These are phyloP conservation scores for Dicrurus megarhynchus DNA, from an alignment of 2,113 vertebrate species.

Conservation along the genomic window DNA sequence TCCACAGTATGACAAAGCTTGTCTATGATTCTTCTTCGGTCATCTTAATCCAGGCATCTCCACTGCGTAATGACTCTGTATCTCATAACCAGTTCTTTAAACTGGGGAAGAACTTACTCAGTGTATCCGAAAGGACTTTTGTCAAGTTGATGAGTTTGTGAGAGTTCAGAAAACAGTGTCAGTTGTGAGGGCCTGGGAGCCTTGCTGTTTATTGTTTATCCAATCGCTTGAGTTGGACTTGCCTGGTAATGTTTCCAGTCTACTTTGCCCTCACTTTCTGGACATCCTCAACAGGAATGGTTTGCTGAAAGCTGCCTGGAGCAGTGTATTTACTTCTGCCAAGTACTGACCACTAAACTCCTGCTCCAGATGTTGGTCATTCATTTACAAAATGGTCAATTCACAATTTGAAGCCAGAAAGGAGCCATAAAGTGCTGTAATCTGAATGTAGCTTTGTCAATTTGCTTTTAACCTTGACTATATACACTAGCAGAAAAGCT, in stretches of 20 bases:
- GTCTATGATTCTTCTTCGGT: rapidly evolving
- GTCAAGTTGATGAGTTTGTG: background rate
- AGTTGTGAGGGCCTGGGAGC: background rate
- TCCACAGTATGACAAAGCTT: background rate
- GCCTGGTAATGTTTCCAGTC: background rate
- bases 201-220: background rate
- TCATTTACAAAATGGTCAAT: background rate
- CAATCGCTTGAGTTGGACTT: background rate
- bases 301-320: background rate
- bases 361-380: background rate
- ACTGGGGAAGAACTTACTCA: background rate
- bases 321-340: background rate
- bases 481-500: background rate
- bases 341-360: background rate
- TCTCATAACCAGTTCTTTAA: background rate
- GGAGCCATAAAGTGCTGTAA: background rate
- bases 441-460: background rate
- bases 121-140: background rate
- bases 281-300: background rate
- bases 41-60: background rate
- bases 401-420: background rate
- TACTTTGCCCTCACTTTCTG: background rate
- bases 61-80: background rate
- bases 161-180: background rate
- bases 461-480: background rate